Evolutionary conservation across 2,797 vertebrate genomes (phyloP).

Genomic region (Paramormyrops hopkinsi): DNA sequence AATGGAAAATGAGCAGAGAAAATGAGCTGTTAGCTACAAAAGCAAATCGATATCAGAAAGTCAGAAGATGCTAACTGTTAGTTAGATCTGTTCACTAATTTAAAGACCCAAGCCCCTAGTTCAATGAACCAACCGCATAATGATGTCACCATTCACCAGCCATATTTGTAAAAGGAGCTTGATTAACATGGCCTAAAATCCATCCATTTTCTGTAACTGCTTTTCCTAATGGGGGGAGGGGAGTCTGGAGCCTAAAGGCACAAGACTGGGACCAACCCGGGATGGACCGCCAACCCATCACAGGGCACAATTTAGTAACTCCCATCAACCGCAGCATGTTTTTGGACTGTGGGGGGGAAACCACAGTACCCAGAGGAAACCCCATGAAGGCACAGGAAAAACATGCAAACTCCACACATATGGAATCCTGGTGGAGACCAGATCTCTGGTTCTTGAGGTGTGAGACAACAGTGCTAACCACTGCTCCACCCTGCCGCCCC

Average conservation of each 20-base stretch:
- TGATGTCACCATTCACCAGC: not conserved
- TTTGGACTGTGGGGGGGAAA: not conserved
- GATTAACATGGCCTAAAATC: not conserved
- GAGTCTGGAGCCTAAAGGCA: not conserved
- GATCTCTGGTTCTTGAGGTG: not conserved
- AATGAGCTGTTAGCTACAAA: not conserved
- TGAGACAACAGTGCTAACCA: not conserved
- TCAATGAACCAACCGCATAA: not conserved
- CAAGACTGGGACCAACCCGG: not conserved
- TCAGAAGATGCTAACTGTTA: not conserved
- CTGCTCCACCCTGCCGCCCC: not conserved
- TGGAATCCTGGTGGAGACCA: not conserved
- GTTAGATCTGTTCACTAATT: not conserved
- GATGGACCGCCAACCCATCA: not conserved
- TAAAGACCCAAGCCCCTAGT: not conserved
- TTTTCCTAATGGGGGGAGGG: not conserved
- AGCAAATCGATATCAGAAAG: not conserved
- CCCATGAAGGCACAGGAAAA: not conserved
- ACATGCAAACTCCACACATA: not conserved
- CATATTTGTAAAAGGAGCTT: not conserved
- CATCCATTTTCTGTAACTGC: not conserved
- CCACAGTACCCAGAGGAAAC: not conserved
- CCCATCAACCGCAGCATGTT: not conserved
- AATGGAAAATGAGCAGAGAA: not conserved
- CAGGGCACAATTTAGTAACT: not conserved